Base-by-base conservation (phyloP, 2,797 vertebrate species). In the Onychomys leucogaster region DNA sequence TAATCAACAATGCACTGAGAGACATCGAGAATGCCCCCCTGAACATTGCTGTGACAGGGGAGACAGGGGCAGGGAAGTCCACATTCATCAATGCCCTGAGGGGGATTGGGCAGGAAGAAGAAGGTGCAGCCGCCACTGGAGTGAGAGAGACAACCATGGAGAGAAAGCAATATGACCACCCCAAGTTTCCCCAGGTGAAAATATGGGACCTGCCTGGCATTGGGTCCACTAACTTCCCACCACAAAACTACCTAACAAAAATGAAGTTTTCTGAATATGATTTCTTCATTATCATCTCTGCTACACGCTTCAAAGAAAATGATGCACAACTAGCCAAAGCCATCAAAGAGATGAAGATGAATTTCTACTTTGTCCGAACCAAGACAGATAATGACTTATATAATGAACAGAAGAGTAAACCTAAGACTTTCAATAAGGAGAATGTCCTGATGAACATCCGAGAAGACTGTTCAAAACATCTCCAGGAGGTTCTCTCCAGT, bases 301-400 rank as follows among this genome's bases (percentile, higher is more conserved):
- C 90, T 6, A 80, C 82, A 46, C 65, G 98, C 75, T 98, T 99
- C 96, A 98, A 69, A 93, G 91, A 97, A 92, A 98, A 97, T 93
- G 97, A 98, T 46, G 84, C 92, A 1, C 93, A 94, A 37, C 96
- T 99, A 2, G 98, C 98, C 25, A 23, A 49, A 41, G 98, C 98
- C 91, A 98, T 99, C 19, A 32, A 92, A 59, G 97, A 94, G 71
- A 98, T 98, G 86, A 49, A 43, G 5, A 98, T 98, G 81, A 97
- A 67, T 34, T 98, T 98, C 89, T 99, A 98, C 97, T 99, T 99
- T 96, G 93, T 98, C 43, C 95, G 98, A 61, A 96, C 96, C 86
- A 99, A 98, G 94, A 96, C 98, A 13, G 98, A 99, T 78, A 37
- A 91, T 1, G 92, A 97, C 43, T 21, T 98, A 11, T 0, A 12